These are phyloP conservation scores for Crotalus horridus DNA, from an alignment of 2,113 vertebrate species.

Conservation along the genomic window DNA sequence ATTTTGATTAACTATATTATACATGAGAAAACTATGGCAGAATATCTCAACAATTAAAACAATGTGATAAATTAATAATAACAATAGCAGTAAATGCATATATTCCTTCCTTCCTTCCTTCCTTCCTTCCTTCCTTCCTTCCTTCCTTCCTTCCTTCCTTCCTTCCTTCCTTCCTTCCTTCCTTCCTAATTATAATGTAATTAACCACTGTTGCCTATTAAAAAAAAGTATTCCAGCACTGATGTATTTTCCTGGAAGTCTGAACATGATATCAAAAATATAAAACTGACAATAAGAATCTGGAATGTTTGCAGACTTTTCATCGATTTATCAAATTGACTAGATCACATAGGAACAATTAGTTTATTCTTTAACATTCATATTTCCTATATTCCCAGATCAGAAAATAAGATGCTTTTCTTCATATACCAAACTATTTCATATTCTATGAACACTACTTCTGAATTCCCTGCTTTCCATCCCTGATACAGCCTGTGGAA, in stretches of 20 bases:
- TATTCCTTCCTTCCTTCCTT: no score
- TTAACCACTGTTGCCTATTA: not conserved
- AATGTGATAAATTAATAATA: not conserved
- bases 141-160: not conserved
- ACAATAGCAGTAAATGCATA: not conserved
- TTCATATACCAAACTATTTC: not conserved
- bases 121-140: no score
- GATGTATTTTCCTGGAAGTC: not conserved
- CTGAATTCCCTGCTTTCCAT: not conserved
- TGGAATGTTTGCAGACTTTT: not conserved
- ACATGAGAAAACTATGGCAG: not conserved
- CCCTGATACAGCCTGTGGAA: not conserved
- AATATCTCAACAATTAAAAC: not conserved
- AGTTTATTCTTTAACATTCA: not conserved
- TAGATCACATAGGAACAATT: not conserved
- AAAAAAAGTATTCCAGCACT: not conserved
- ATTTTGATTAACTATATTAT: not conserved
- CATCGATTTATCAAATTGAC: not conserved
- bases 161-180: not conserved
- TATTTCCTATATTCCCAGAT: not conserved
- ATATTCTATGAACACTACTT: not conserved
- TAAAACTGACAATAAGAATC: not conserved
- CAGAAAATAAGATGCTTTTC: not conserved
- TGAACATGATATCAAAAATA: not conserved
- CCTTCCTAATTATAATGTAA: not conserved